Percentiles rank a stretch among this genome's conserved stretches.
Conservation (phyloP, 2,797 vertebrate species). For the Mycteria americana region DNA sequence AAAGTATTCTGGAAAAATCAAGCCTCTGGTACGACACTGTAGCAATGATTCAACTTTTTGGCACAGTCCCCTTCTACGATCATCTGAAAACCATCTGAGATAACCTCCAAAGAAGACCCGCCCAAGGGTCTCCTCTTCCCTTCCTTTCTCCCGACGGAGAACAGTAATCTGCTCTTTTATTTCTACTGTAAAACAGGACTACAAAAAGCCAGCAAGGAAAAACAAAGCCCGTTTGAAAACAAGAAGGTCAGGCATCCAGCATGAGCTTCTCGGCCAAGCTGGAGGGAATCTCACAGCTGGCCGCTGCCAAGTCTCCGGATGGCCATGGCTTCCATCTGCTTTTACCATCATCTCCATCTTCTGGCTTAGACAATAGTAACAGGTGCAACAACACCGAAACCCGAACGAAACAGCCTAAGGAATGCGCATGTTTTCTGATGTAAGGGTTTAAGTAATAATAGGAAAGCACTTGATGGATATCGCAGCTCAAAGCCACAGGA, state of each 20-base stretch:
- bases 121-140: neutral
- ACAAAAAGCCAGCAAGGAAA: neutral
- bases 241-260: neutral
- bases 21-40: neutral
- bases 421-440: neutral
- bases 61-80: neutral
- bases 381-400: conserved; percentile 8
- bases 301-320: neutral
- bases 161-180: neutral
- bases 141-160: neutral
- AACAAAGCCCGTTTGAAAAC: neutral
- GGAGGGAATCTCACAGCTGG: conserved; percentile 27
- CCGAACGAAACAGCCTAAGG: neutral
- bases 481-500: neutral
- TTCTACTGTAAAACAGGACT: neutral
- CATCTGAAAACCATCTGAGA: conserved; percentile 43
- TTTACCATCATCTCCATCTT: neutral
- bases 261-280: neutral
- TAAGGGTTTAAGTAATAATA: neutral
- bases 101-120: neutral
- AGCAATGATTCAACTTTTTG: conserved; percentile 31
- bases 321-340: neutral
- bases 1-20: conserved; percentile 28
- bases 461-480: neutral
- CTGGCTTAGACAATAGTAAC: neutral